Conservation (phyloP, 2,113 vertebrate genomes). For the Ploceus nigricollis region DNA sequence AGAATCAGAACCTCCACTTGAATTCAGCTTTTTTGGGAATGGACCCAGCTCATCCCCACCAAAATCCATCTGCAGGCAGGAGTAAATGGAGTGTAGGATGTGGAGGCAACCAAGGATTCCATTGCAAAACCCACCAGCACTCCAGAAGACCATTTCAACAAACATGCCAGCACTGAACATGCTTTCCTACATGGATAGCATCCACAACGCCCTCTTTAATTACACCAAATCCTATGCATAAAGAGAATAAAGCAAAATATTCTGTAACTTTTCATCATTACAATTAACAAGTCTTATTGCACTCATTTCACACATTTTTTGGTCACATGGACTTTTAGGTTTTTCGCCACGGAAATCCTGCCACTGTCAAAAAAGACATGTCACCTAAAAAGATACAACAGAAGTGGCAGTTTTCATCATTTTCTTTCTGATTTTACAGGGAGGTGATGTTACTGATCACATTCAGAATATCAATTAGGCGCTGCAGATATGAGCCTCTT, state of each 20-base stretch:
- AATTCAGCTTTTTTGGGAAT: not conserved
- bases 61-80: not conserved
- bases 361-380: not conserved
- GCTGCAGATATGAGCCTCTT: not conserved
- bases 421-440: not conserved
- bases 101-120: not conserved
- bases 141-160: not conserved
- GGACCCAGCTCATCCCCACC: not conserved
- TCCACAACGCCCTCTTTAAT: not conserved
- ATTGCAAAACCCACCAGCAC: not conserved
- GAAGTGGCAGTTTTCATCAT: not conserved
- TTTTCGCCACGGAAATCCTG: accelerated
- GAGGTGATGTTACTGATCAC: not conserved
- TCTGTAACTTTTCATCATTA: not conserved
- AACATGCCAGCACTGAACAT: not conserved
- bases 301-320: not conserved
- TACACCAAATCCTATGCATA: not conserved
- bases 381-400: not conserved
- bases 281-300: not conserved
- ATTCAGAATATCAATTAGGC: not conserved
- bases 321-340: not conserved
- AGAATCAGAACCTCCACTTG: not conserved
- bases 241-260: not conserved
- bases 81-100: not conserved
- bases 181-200: not conserved